A percentile compares a stretch with the other conserved stretches of the same genome.
Conservation (phyloP, 2,888 invertebrate genomes). For the Hedychridium roseum region DNA sequence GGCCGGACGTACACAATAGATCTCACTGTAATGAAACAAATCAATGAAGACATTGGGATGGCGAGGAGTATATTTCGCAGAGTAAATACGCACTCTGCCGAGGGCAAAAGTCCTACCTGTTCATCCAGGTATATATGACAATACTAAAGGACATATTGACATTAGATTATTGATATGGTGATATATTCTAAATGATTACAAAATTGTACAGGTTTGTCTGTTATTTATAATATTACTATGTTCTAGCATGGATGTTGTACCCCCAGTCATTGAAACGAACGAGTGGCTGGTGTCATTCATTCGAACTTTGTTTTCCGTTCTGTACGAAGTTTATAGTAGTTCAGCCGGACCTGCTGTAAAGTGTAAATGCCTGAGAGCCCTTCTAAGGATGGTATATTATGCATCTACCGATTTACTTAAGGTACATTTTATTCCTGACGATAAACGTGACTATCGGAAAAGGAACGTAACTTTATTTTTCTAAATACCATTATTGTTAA, state of each 20-base stretch:
- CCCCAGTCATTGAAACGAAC: slow-evolving; percentile 60
- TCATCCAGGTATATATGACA: slow-evolving; percentile 49
- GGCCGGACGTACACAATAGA: slow-evolving; percentile 96
- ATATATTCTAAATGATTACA: not conserved
- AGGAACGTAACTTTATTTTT: not conserved
- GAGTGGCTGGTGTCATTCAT: slow-evolving; percentile 66
- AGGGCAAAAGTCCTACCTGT: slow-evolving; percentile 59
- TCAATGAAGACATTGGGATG: slow-evolving; percentile 97
- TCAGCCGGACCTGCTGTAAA: slow-evolving; percentile 98
- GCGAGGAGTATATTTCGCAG: slow-evolving; percentile 90
- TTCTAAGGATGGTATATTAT: slow-evolving; percentile 96
- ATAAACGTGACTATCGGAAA: not conserved
- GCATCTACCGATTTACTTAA: slow-evolving; percentile 86
- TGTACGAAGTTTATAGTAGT: slow-evolving; percentile 98
- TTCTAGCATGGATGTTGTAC: slow-evolving; percentile 59
- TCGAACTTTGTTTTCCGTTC: slow-evolving; percentile 88
- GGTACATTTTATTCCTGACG: slow-evolving; percentile 51
- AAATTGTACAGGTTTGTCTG: not conserved
- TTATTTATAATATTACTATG: slow-evolving; percentile 12
- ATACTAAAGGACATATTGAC: slow-evolving; percentile 1
- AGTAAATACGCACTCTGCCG: slow-evolving; percentile 71
- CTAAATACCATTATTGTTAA: not conserved
- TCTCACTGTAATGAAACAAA: slow-evolving; percentile 97
- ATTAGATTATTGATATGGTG: not conserved
- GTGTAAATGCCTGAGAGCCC: slow-evolving; percentile 94